Evolutionary conservation across 2,113 vertebrate genomes (phyloP), one percentile per base, ranked within the genome.

Genomic region (Nipponia nippon): DNA sequence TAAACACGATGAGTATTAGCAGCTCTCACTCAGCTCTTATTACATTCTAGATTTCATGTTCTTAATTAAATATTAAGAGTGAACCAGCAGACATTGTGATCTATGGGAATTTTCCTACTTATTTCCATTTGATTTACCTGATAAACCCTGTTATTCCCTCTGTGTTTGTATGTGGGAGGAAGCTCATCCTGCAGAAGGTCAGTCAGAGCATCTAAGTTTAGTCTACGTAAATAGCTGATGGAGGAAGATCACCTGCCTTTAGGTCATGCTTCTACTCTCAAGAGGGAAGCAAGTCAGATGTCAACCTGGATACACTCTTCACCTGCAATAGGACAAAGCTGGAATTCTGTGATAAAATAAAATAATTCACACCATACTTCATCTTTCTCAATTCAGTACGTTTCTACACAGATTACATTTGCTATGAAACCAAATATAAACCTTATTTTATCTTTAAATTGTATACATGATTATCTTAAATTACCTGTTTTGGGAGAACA

Each of bases 201-300:
- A 75, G 67, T 32, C n/a, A 72, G 38, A 87, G 25, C 13, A 25
- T 4, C 25, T 21, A 5, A 61, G 27, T 61, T 66, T 30, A 56
- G 30, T 12, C 17, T 55, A 0, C 3, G 0, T 16, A 44, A 55
- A 17, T 0, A 49, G 47, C 12, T 47, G n/a, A 8, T 5, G 46
- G 50, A 77, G 27, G 42, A 50, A 34, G 26, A 36, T n/a, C 27
- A 38, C n/a, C 47, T 62, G 55, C 40, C 62, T 89, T 89, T 10
- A 50, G 73, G 9, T 7, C 16, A 10, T 40, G 47, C 38, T 67
- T 89, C 46, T 17, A 2, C 59, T 42, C 34, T 56, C 2, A 0
- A 40, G 19, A 66, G 17, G 10, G n/a, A 86, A 56, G 23, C 16
- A 49, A 83, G 47, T 34, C 59, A 56, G 34, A 13, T 42, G 55